A percentile compares a stretch with the other conserved stretches of the same genome.
Conservation (phyloP, 2,797 vertebrate species). For the Mus caroli region DNA sequence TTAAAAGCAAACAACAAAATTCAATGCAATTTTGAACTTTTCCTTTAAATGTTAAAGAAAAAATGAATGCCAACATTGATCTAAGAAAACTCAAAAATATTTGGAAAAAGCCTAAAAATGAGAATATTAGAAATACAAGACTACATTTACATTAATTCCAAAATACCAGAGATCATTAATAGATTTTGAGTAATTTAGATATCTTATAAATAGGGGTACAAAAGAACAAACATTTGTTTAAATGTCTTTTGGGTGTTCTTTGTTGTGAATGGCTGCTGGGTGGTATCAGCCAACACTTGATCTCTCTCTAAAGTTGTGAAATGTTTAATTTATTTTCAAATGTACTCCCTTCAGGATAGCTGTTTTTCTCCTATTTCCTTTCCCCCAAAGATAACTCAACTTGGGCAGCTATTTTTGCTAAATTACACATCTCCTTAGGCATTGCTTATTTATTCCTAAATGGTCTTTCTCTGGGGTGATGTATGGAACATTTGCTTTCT, state of each 20-base stretch:
- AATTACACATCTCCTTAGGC: conserved; percentile 80
- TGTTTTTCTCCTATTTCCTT: conserved; percentile 86
- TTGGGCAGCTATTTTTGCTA: conserved; percentile 79
- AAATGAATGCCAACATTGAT: background rate
- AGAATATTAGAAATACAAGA: conserved; percentile 31
- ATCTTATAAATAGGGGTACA: conserved; percentile 31
- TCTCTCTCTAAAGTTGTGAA: conserved; percentile 78
- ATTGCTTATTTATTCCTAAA: conserved; percentile 80
- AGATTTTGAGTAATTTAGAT: conserved; percentile 45
- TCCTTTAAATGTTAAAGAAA: background rate
- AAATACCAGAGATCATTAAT: conserved; percentile 58
- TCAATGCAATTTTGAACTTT: background rate
- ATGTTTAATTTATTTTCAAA: conserved; percentile 86
- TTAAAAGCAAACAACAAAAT: background rate
- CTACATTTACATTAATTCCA: background rate
- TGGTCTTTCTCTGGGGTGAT: conserved; percentile 81
- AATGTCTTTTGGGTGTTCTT: conserved; percentile 57
- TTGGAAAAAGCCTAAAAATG: conserved; percentile 32
- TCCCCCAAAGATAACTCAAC: conserved; percentile 79
- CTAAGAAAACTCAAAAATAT: conserved; percentile 17
- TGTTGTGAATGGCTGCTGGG: conserved; percentile 57
- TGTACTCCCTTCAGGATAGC: conserved; percentile 77
- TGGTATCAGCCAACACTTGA: conserved; percentile 72
- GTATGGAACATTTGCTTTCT: conserved; percentile 80
- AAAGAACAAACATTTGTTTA: conserved; percentile 72